Evolutionary conservation across 2,888 invertebrate species (phyloP).

Genomic region (Caenorhabditis sulstoni): DNA sequence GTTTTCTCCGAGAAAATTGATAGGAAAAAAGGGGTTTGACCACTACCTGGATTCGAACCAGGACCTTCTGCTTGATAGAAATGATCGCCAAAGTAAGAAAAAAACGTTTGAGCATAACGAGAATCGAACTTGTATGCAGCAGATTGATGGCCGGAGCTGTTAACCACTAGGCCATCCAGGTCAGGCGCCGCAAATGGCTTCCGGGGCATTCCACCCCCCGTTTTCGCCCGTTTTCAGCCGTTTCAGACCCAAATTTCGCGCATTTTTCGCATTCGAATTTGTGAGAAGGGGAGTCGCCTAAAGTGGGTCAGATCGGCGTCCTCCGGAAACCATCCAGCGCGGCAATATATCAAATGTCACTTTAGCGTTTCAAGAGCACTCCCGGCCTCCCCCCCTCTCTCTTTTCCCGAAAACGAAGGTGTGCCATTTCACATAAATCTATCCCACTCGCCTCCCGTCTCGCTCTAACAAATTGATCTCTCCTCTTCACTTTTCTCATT

Average conservation of each 20-base stretch:
- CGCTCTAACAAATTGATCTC: not conserved
- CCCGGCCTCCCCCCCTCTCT: no score
- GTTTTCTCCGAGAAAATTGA: not conserved
- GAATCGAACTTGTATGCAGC: no score
- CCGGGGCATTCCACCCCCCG: no score
- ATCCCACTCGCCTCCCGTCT: not conserved
- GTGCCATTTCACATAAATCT: constrained; percentile 22
- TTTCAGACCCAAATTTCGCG: not conserved
- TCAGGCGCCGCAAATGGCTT: no score
- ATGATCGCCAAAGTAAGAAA: no score
- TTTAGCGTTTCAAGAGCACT: constrained; percentile 15
- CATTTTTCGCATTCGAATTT: not conserved
- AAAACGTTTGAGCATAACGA: no score
- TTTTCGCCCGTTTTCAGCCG: no score
- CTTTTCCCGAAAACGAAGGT: no score
- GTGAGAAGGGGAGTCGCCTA: not conserved
- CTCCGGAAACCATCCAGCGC: constrained; percentile 2
- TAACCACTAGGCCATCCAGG: no score
- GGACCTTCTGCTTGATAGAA: not conserved
- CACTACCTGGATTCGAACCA: not conserved
- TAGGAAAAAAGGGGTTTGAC: not conserved
- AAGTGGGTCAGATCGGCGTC: not conserved
- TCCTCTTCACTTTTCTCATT: not conserved
- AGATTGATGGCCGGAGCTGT: no score
- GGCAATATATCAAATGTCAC: constrained; percentile 23